Evolutionary conservation across 2,113 vertebrate genomes (phyloP), one percentile per base, ranked within the genome.

Genomic region (Recurvirostra avosetta): DNA sequence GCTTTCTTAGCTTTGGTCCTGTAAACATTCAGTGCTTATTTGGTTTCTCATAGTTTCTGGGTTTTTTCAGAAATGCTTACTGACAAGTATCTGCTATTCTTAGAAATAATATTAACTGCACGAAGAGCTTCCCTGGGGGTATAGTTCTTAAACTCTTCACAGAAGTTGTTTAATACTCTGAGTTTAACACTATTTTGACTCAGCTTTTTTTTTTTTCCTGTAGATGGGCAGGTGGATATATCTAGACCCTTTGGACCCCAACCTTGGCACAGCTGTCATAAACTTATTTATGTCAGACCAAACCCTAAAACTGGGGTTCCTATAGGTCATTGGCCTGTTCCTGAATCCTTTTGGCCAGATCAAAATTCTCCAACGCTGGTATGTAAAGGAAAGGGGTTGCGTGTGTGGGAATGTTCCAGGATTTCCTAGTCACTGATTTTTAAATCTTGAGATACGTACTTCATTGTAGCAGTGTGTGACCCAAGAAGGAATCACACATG

Each of bases 261-360:
- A 62, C 98, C 98, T 66, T 99, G 99, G 99, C 99, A 99, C 97
- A 99, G 98, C 94, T 99, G 99, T 98, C 99, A 99, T 97, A 99
- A 99, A 97, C 99, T 99, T 90, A 99, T 99, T 95, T 99, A 99
- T 72, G 99, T 99, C 74, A 98, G 99, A 85, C 99, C 99, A 30
- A 99, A 99, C 95, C 99, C 99, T 85, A 99, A 99, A 98, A 99
- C 99, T 3, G 99, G 99, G 16, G 99, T 99, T 92, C 99, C 99
- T 77, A 98, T 99, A 79, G 99, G 99, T 66, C 99, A 99, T 66
- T 99, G 99, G 99, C 99, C 99, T 87, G 99, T 99, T 93, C 99
- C 99, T 56, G 99, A 99, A 94, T 99, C 99, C 67, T 99, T 99
- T 95, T 99, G 99, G 99, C 99, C 99, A 43, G 99, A 99, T 98